Conservation (phyloP, 2,113 vertebrate genomes). For the Rhodinocichla rosea region DNA sequence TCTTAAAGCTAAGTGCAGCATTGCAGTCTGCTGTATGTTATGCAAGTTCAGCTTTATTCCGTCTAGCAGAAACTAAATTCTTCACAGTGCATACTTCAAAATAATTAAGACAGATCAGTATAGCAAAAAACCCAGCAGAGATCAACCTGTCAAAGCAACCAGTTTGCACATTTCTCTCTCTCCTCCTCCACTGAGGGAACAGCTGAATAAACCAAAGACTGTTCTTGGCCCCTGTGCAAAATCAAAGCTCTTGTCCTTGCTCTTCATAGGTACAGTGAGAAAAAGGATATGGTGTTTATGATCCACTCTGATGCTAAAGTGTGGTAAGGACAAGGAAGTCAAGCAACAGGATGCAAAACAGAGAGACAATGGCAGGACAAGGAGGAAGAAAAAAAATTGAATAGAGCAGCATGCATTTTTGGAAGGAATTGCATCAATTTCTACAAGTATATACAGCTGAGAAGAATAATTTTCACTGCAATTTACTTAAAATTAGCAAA, state of each 20-base stretch:
- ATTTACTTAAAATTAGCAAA: not conserved
- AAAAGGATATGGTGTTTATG: not conserved
- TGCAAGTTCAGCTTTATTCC: constrained; percentile 31
- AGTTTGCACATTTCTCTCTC: not conserved
- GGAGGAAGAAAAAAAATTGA: not conserved
- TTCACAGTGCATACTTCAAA: constrained; percentile 42
- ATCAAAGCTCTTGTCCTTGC: not conserved
- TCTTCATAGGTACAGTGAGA: not conserved
- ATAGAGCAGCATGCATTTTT: not conserved
- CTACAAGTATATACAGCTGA: not conserved
- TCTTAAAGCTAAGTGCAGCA: not conserved
- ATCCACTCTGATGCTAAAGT: not conserved
- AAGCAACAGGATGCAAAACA: not conserved
- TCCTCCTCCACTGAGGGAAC: not conserved
- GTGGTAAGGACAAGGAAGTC: not conserved
- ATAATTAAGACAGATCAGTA: constrained; percentile 22
- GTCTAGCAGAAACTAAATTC: constrained; percentile 25
- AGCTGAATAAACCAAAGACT: not conserved
- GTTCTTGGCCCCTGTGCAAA: not conserved
- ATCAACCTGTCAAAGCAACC: constrained; percentile 27
- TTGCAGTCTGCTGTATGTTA: constrained; percentile 1
- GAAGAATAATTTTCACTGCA: not conserved
- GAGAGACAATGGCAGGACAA: not conserved
- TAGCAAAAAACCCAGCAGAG: not conserved
- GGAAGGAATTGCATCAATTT: not conserved